A percentile compares a stretch with the other conserved stretches of the same genome.
These are phyloP conservation scores for Tetranychus cinnabarinus DNA, from an alignment of 1,140 invertebrate species.

Conservation along the genomic window DNA sequence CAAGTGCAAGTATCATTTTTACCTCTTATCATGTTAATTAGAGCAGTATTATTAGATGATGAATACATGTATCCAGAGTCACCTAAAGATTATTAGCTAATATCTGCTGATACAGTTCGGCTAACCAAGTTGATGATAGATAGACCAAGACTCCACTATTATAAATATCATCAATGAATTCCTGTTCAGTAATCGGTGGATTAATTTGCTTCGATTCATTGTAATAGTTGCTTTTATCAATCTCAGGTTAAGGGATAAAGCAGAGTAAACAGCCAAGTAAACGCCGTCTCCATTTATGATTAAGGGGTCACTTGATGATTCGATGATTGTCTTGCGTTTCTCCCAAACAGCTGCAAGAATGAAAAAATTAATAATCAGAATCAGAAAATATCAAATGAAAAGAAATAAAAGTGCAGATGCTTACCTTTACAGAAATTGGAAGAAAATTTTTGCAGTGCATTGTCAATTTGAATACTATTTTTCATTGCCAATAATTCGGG, in stretches of 20 bases:
- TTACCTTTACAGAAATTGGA: slow-evolving; percentile 67
- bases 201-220: slow-evolving; percentile 24
- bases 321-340: slow-evolving; percentile 2
- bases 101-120: slow-evolving; percentile 66
- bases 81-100: slow-evolving; percentile 47
- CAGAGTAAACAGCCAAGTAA: slow-evolving; percentile 64
- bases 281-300: slow-evolving; percentile 87
- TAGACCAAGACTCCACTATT: slow-evolving; percentile 72
- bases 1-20: not conserved
- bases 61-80: slow-evolving; percentile 32
- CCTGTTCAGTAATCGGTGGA: slow-evolving; percentile 28
- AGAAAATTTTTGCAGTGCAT: slow-evolving; percentile 66
- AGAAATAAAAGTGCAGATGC: slow-evolving; percentile 19
- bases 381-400: slow-evolving; percentile 1
- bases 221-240: slow-evolving; percentile 51
- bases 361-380: slow-evolving; percentile 25
- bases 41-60: slow-evolving; percentile 30
- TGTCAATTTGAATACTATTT: slow-evolving; percentile 58
- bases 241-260: slow-evolving; percentile 54
- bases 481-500: slow-evolving; percentile 27
- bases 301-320: slow-evolving; percentile 15
- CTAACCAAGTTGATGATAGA: slow-evolving; percentile 67
- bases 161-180: slow-evolving; percentile 72
- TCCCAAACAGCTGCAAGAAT: slow-evolving; percentile 18
- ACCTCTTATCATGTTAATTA: slow-evolving; percentile 43